Evolutionary conservation across 1,140 invertebrate genomes (phyloP).

Genomic region (Heliconius nattereri): DNA sequence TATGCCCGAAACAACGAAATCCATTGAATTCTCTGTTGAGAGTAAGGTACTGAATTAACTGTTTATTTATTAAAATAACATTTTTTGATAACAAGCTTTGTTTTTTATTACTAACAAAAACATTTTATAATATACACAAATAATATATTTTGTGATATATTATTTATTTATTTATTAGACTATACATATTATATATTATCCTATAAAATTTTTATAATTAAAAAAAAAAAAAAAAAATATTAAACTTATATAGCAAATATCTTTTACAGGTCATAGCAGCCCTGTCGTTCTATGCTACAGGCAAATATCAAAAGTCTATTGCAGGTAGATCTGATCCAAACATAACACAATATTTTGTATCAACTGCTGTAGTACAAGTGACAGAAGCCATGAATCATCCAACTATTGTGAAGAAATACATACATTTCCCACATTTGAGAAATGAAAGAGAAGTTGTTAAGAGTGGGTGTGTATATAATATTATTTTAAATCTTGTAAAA

Average conservation of each 20-base stretch:
- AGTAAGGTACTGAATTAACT: slow-evolving; percentile 53
- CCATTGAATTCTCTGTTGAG: slow-evolving; percentile 72
- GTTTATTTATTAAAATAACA: too few relatives aligned
- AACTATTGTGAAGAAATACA: slow-evolving; percentile 69
- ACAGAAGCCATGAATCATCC: slow-evolving; percentile 70
- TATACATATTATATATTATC: too few relatives aligned
- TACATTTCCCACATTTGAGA: slow-evolving; percentile 72
- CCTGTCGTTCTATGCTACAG: slow-evolving; percentile 67
- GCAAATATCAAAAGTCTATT: slow-evolving; percentile 69
- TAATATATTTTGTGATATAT: too few relatives aligned
- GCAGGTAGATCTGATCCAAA: slow-evolving; percentile 62
- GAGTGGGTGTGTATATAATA: slow-evolving; percentile 49
- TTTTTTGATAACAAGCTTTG: too few relatives aligned
- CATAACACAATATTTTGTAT: slow-evolving; percentile 72
- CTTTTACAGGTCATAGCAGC: slow-evolving; percentile 62
- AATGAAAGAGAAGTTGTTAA: slow-evolving; percentile 69
- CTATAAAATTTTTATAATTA: too few relatives aligned
- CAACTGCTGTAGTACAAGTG: slow-evolving; percentile 65
- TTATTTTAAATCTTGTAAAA: too few relatives aligned
- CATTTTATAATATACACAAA: too few relatives aligned
- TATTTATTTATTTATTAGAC: too few relatives aligned
- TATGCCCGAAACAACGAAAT: slow-evolving; percentile 71
- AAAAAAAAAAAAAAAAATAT: too few relatives aligned
- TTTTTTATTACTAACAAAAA: too few relatives aligned
- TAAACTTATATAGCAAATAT: too few relatives aligned